These are phyloP conservation scores for Phymatocera aterrima DNA, from an alignment of 2,888 invertebrate genomes.

Conservation along the genomic window DNA sequence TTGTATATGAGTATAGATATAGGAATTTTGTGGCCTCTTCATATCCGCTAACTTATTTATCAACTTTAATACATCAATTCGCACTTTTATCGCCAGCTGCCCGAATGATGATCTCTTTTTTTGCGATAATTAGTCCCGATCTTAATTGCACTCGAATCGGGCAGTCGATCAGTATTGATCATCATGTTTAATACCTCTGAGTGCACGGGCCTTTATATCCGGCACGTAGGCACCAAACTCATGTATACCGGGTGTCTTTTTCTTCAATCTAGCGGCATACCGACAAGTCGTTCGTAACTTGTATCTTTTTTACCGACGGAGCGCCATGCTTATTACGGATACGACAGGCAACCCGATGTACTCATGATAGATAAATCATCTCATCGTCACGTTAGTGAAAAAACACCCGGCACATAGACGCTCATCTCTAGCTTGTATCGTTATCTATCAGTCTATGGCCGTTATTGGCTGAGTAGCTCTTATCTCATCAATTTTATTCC, in stretches of 20 bases:
- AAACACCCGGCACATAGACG: no score
- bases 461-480: conserved; percentile 1
- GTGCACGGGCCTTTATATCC: neutral
- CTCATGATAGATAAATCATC: no score
- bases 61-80: neutral
- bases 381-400: no score
- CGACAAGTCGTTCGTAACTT: no score
- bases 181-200: neutral
- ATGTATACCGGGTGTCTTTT: no score
- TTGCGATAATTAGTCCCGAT: neutral
- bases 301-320: no score
- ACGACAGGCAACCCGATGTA: no score
- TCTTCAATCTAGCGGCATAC: no score
- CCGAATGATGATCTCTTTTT: neutral
- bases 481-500: conserved; percentile 7
- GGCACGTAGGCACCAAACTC: neutral
- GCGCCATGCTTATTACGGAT: no score
- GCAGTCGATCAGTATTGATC: neutral
- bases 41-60: neutral
- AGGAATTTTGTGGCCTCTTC: neutral
- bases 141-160: neutral
- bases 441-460: neutral
- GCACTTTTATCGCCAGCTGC: neutral
- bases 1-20: neutral
- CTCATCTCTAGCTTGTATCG: neutral